Percentiles rank a stretch among this genome's conserved stretches.
Evolutionary conservation across 2,113 vertebrate genomes (phyloP).

Genomic region (Elgaria multicarinata): DNA sequence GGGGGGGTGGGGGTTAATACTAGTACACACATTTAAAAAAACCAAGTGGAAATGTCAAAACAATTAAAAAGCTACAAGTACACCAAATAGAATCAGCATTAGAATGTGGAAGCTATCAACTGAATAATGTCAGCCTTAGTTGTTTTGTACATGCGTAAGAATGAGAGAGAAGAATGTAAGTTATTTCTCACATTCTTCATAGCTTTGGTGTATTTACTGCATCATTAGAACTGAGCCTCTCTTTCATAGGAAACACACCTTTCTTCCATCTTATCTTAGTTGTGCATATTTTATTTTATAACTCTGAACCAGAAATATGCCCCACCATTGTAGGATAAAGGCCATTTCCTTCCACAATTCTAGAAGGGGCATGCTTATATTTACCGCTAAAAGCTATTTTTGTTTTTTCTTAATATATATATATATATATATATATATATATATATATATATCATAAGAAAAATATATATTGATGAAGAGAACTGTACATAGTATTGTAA

Average conservation of each 20-base stretch:
- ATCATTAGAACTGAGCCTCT: background rate
- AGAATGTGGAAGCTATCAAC: background rate
- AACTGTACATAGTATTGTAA: too few species aligned
- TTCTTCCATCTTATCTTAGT: background rate
- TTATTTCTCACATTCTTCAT: background rate
- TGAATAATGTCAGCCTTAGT: background rate
- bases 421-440: too few species aligned
- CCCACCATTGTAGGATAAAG: background rate
- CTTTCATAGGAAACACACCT: background rate
- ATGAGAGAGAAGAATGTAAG: background rate
- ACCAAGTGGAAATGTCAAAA: background rate
- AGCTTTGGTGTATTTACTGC: background rate
- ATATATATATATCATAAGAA: too few species aligned
- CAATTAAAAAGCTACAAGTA: background rate
- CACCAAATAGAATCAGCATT: background rate
- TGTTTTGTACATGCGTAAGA: background rate
- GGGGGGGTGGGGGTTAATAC: constrained; percentile 1
- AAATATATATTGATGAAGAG: too few species aligned
- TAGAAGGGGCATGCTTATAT: constrained; percentile 26
- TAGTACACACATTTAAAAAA: constrained; percentile 14
- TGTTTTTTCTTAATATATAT: too few species aligned
- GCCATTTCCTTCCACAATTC: background rate
- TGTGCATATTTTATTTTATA: background rate
- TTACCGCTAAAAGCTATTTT: background rate
- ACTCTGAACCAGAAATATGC: background rate